Evolutionary conservation across 1,140 invertebrate species (phyloP).

Genomic region (Zaprionus kolodkinae): DNA sequence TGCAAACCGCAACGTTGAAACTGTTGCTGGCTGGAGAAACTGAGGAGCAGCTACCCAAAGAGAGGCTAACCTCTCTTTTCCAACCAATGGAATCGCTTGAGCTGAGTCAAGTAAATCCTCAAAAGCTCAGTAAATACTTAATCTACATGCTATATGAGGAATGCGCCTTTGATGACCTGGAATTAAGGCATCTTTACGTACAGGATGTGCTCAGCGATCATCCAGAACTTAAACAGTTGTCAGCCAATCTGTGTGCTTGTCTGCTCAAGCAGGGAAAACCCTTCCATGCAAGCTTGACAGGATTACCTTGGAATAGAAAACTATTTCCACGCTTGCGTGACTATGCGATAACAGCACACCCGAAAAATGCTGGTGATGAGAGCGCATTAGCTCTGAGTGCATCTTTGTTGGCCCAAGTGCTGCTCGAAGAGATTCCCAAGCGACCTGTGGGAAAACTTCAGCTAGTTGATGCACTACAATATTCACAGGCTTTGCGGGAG

Average conservation of each 20-base stretch:
- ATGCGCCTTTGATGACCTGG: constrained; percentile 55
- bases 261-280: constrained; percentile 17
- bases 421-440: constrained; percentile 50
- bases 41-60: constrained; percentile 4
- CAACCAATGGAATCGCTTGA: constrained; percentile 38
- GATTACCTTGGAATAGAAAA: constrained; percentile 76
- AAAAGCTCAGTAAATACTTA: constrained; percentile 37
- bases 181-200: constrained; percentile 64
- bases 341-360: constrained; percentile 38
- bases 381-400: constrained; percentile 54
- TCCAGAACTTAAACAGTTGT: constrained; percentile 28
- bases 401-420: constrained; percentile 49
- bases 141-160: constrained; percentile 71
- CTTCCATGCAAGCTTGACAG: neutral
- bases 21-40: constrained; percentile 37
- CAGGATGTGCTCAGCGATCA: constrained; percentile 46
- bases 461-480: constrained; percentile 60
- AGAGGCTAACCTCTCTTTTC: constrained; percentile 32
- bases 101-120: constrained; percentile 38
- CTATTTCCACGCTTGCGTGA: constrained; percentile 72
- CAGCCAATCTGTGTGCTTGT: constrained; percentile 25
- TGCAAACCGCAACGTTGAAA: constrained; percentile 63
- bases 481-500: constrained; percentile 68
- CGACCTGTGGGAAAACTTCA: constrained; percentile 26
- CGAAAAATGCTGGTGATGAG: constrained; percentile 2